Conservation (phyloP, 2,888 invertebrate species). For the Vesta saturnalis region DNA sequence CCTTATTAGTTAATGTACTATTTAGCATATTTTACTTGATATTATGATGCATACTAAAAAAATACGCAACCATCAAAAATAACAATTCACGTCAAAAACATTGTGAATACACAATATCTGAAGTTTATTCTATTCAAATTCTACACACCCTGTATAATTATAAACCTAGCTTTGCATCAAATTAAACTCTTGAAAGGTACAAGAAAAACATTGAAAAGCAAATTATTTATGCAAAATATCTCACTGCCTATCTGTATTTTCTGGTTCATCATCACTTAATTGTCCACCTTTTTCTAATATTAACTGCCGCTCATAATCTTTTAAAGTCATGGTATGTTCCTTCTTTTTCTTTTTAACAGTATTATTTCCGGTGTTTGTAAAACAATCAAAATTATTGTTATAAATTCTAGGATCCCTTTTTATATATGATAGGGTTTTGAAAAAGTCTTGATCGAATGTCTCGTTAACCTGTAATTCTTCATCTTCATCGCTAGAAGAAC, state of each 20-base stretch:
- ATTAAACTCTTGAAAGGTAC: too few species aligned
- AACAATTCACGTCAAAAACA: too few species aligned
- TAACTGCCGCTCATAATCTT: conserved; percentile 83
- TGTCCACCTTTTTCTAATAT: conserved; percentile 75
- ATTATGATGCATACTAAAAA: too few species aligned
- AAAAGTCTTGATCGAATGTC: conserved; percentile 85
- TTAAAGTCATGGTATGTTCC: conserved; percentile 68
- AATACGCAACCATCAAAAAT: too few species aligned
- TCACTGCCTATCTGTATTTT: conserved; percentile 13
- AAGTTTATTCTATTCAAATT: too few species aligned
- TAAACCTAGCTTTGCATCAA: too few species aligned
- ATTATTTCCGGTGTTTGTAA: conserved; percentile 57
- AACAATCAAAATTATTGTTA: conserved; percentile 78
- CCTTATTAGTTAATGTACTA: too few species aligned
- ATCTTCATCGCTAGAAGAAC: conserved; percentile 73
- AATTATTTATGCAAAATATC: conserved; percentile 11
- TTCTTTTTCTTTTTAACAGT: conserved; percentile 43
- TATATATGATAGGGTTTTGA: conserved; percentile 83
- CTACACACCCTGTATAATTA: too few species aligned
- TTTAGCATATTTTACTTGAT: too few species aligned
- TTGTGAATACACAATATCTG: too few species aligned
- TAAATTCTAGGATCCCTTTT: conserved; percentile 94
- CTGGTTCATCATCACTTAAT: conserved; percentile 60
- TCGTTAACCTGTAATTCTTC: conserved; percentile 70
- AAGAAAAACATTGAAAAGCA: background rate